Base-by-base conservation (phyloP, 2,888 invertebrate genomes). In the Andrena hattorfiana region DNA sequence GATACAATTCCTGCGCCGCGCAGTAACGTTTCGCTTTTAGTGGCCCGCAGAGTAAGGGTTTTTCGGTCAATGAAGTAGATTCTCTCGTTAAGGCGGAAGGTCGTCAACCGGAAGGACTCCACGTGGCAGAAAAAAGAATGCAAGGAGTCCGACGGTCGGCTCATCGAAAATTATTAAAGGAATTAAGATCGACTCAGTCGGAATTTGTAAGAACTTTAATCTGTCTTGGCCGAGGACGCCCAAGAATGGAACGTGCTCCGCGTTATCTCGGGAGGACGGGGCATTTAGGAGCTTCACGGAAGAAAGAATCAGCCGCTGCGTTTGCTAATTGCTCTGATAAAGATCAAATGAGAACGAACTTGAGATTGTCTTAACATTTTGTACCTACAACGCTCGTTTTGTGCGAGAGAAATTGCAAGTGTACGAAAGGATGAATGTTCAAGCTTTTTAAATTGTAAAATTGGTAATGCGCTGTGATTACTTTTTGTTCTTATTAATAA, bases 111-210 rank as follows among this genome's bases (percentile, higher is more conserved):
- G 20, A 35, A 60, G n/a, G 23, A 8, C 16, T 69, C n/a, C n/a
- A 8, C 54, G 54, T 20, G 32, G 49, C 16, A 26, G 63, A 76
- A 63, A 42, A 26, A 20, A 10, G 20, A 63, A 28, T 16, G 28
- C 10, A 48, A 26, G 54, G 48, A 48, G 23, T 23, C 16, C 7
- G n/a, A 42, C 16, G 30, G n/a, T 8, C 20, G 30, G 4, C n/a
- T 3, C n/a, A 32, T 64, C 20, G 64, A 54, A 72, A 72, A 48
- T 77, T 77, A 64, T 77, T 72, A 77, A 49, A 26, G 23, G 48
- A 77, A 77, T 77, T 77, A 72, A 77, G 20, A 48, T 72, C 63
- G 26, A 49, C 32, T 42, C 48, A 2, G 20, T 4, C 8, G 23
- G 32, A 77, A 64, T 77, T 77, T 30, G 7, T 48, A 26, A 42